Evolutionary conservation across 2,113 vertebrate species (phyloP), one percentile per base, ranked within the genome.

Genomic region (Axis porcinus): DNA sequence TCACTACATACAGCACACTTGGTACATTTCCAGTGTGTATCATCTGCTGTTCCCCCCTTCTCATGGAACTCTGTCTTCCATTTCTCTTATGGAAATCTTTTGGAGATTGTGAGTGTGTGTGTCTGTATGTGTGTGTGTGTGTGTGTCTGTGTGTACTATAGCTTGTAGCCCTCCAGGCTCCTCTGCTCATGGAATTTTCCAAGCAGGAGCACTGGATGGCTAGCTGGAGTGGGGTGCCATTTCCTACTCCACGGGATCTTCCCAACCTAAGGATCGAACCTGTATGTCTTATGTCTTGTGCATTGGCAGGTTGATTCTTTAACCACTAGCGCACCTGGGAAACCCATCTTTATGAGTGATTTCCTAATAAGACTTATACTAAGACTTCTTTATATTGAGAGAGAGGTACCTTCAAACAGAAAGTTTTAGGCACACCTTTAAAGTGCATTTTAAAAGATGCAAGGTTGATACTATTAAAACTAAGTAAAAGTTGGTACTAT

Each of bases 21-120:
- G 9, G 8, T 64, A 5, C 2, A 6, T 13, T 40, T 85, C 4
- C 19, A 21, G 16, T 21, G 28, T 40, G 0, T 10, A 21, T 2
- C 28, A 84, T 23, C 27, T 78, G 3, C 17, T 55, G 9, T 14
- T 81, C 7, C 30, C 43, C 50, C 67, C 60, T 78, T 50, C 50
- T 57, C 28, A 6, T 2, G 9, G 2, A 28, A 58, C 1, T 45
- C 54, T 52, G 17, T 45, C 58, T 94, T 25, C 15, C 3, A 19
- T 84, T 84, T 8, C 33, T 60, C n/a, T 70, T 54, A 33, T 0
- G 12, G 21, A 47, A 79, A 50, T 93, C 2, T 50, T 89, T 16
- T 28, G 33, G 7, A 86, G 23, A 76, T 1, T 17, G 33, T 19
- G 52, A 17, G 52, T 52, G 52, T 52, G 50, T 52, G 52, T 52